Evolutionary conservation across 2,888 invertebrate species (phyloP).

Genomic region (Thereva unica): DNA sequence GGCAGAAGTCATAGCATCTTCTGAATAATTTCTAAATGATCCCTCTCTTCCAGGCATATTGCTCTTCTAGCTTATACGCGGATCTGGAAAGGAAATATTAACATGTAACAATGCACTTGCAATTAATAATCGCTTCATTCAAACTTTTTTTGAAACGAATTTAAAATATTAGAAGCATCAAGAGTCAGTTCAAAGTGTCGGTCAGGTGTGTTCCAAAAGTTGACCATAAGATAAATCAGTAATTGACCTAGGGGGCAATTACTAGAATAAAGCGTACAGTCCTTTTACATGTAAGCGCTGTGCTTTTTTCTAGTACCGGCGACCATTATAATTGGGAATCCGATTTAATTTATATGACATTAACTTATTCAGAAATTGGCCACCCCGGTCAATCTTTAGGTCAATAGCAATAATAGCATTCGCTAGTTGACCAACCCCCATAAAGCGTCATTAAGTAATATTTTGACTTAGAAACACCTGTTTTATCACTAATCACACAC

Average conservation of each 20-base stretch:
- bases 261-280: background rate
- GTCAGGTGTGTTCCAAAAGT: too few species aligned
- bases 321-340: constrained; percentile 1
- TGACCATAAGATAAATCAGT: too few species aligned
- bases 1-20: constrained; percentile 3
- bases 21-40: constrained; percentile 7
- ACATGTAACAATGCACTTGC: constrained; percentile 1
- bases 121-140: constrained; percentile 3
- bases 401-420: background rate
- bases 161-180: constrained; percentile 6
- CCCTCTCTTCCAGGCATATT: background rate
- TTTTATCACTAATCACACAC: too few species aligned
- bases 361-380: constrained; percentile 4
- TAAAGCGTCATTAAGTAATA: background rate
- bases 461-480: background rate
- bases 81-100: background rate
- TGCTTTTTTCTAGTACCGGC: constrained; percentile 1
- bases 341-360: constrained; percentile 1
- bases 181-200: too few species aligned
- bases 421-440: background rate
- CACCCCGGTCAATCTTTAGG: constrained; percentile 5
- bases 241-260: background rate
- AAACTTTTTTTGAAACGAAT: constrained; percentile 8
- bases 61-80: too few species aligned
- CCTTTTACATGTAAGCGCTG: background rate